phyloP scores from a whole-genome alignment of 2,888 invertebrate species.

The Miltochrista miniata region DNA sequence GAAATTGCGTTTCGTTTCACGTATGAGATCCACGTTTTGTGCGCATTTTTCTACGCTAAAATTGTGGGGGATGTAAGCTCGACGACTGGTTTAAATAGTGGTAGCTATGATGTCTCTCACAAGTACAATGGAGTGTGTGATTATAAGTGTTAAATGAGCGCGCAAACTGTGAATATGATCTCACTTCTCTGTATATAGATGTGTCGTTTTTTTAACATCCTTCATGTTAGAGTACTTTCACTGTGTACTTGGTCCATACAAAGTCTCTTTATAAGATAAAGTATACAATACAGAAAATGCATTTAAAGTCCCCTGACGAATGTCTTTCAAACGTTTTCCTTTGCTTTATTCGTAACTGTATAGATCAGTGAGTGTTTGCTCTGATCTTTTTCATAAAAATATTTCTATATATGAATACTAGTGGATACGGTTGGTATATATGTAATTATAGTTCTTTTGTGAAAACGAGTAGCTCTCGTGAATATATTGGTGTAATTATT shows the following conservation, averaged over 20 bases:
- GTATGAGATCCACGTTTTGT: slow-evolving; percentile 28
- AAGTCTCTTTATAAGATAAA: not conserved
- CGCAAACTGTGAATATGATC: slow-evolving; percentile 32
- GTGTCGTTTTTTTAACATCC: slow-evolving; percentile 9
- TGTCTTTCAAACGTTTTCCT: too few relatives aligned
- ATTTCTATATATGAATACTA: too few relatives aligned
- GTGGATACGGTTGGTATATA: too few relatives aligned
- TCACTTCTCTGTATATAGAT: slow-evolving; percentile 35
- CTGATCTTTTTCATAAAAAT: too few relatives aligned
- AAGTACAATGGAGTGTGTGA: slow-evolving; percentile 14
- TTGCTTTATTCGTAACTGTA: too few relatives aligned
- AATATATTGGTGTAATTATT: too few relatives aligned
- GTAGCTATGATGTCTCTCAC: not conserved
- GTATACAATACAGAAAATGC: not conserved
- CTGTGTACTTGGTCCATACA: slow-evolving; percentile 15
- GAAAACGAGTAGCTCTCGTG: too few relatives aligned
- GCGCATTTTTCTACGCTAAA: slow-evolving; percentile 19
- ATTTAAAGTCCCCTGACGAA: too few relatives aligned
- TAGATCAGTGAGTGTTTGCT: too few relatives aligned
- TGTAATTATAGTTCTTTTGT: too few relatives aligned
- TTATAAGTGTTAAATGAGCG: slow-evolving; percentile 16
- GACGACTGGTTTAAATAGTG: not conserved
- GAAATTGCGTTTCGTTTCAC: slow-evolving; percentile 26
- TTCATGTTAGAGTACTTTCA: not conserved
- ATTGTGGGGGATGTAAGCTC: not conserved